phyloP scores from a whole-genome alignment of 1,140 invertebrate genomes.

The Pseudomyrmex cubaensis region DNA sequence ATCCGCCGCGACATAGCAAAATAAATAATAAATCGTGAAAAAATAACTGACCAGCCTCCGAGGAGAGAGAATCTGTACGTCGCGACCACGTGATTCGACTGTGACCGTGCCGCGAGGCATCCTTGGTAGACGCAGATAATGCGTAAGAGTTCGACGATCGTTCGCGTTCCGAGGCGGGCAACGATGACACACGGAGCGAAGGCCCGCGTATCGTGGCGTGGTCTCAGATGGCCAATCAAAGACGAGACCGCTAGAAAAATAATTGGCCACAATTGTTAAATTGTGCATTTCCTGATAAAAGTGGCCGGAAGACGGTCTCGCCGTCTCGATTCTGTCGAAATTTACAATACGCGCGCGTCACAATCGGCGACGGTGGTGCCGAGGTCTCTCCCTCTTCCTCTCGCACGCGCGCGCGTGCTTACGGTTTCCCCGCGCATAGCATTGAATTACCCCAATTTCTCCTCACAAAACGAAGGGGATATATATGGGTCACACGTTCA shows the following conservation, averaged over 20 bases:
- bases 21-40: too few relatives aligned
- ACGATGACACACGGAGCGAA: constrained; percentile 32
- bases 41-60: not conserved
- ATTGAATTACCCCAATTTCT: not conserved
- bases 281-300: constrained; percentile 82
- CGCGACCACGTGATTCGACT: not conserved
- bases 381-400: not conserved
- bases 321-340: constrained; percentile 65
- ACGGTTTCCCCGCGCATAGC: not conserved
- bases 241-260: constrained; percentile 77
- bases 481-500: constrained; percentile 14
- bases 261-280: constrained; percentile 82
- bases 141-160: constrained; percentile 60
- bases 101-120: constrained; percentile 1
- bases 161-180: constrained; percentile 19
- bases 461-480: not conserved
- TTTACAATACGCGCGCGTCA: constrained; percentile 39
- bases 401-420: not conserved
- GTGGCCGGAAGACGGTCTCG: constrained; percentile 64
- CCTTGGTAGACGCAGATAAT: constrained; percentile 34
- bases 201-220: constrained; percentile 51
- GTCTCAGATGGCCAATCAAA: constrained; percentile 76
- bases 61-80: not conserved
- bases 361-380: not conserved
- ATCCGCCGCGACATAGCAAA: too few relatives aligned